Conservation (phyloP, 2,888 invertebrate genomes). For the Chrysolina oricalcia region DNA sequence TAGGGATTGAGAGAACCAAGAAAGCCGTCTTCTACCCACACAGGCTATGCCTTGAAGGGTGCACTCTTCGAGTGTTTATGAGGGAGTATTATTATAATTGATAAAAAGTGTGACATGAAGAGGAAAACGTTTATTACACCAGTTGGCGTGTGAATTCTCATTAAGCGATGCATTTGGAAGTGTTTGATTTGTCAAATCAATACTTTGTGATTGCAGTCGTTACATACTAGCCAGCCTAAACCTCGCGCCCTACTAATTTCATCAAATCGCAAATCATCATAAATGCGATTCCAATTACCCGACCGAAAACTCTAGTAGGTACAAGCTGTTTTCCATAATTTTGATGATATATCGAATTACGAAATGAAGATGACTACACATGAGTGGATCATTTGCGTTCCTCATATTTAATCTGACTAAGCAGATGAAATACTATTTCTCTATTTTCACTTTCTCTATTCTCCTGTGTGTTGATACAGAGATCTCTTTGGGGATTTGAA, state of each 20-base stretch:
- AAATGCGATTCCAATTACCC: neutral
- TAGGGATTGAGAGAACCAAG: too few relatives aligned
- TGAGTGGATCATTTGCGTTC: neutral
- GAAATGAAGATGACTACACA: neutral
- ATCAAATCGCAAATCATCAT: neutral
- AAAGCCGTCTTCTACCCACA: too few relatives aligned
- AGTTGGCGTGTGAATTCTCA: slow-evolving; percentile 8
- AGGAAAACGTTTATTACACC: neutral
- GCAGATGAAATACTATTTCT: too few relatives aligned
- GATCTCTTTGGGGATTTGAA: too few relatives aligned
- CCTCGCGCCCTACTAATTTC: neutral
- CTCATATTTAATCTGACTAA: too few relatives aligned
- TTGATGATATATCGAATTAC: neutral
- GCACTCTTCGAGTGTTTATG: too few relatives aligned
- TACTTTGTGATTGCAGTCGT: slow-evolving; percentile 20
- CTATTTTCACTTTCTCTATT: too few relatives aligned
- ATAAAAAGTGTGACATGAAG: too few relatives aligned
- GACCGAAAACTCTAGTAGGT: neutral
- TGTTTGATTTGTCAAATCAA: slow-evolving; percentile 26
- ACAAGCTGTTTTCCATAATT: neutral
- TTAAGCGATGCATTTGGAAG: neutral
- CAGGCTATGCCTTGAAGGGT: too few relatives aligned
- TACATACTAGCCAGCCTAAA: neutral
- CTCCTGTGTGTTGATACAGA: too few relatives aligned
- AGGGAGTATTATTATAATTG: too few relatives aligned